Evolutionary conservation across 30 jellyfish, hydroid and myxozoan species (phyloP), one percentile per base, ranked within the genome.

Genomic region (Catostylus mosaicus): DNA sequence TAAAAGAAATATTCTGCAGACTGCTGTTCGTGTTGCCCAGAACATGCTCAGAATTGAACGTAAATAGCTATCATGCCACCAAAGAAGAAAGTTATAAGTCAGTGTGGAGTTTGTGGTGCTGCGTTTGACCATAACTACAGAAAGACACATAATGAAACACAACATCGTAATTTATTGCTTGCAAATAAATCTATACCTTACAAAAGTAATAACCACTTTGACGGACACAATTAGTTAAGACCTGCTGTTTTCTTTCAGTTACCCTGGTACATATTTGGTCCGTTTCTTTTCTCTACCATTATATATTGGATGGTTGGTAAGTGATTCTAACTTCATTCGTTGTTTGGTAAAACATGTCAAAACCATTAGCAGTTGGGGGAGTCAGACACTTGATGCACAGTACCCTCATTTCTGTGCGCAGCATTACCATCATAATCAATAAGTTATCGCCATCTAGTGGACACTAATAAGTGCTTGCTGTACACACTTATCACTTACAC

Each of bases 251-350:
- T 37, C 7, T 76, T 61, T 14, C 77, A 93, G 97, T 91, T 93
- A 8, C 98, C 98, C 3, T 93, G 96, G 96, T 87, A 93, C 67
- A 75, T 81, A 3, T 23, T 93, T 75, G 94, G 98, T 30, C 85
- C 97, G 45, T 50, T 84, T 31, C 56, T 93, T 12, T 82, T 87
- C 46, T 64, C 97, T 1, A 52, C 90, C 20, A 88, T 93, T 30
- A 84, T 71, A 6, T 93, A 93, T 63, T 93, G 95, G 94, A 93
- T 93, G 98, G 83, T 79, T 50, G 98, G 98, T 93, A 84, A 34
- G 94, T 69, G 7, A 64, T 12, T 50, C 20, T 6, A n/a, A n/a
- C n/a, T n/a, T n/a, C n/a, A n/a, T n/a, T n/a, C n/a, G n/a, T n/a
- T n/a, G n/a, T n/a, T n/a, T n/a, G n/a, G n/a, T n/a, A n/a, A n/a